Evolutionary conservation across 1,140 invertebrate species (phyloP).

Genomic region (Solenopsis invicta): DNA sequence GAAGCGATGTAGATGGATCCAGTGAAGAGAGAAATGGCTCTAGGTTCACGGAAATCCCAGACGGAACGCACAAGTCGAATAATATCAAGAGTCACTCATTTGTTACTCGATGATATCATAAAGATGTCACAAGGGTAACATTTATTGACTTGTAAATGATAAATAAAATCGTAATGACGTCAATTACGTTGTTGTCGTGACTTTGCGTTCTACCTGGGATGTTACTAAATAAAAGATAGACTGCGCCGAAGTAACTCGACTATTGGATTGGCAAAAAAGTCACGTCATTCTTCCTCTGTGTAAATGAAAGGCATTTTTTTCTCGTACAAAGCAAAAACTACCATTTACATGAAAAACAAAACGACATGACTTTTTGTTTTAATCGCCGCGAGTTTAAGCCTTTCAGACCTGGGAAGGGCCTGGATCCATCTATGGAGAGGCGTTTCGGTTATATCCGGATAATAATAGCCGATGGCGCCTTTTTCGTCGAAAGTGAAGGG

Average conservation of each 20-base stretch:
- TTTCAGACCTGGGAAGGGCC: background rate
- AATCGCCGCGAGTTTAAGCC: background rate
- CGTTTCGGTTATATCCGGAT: background rate
- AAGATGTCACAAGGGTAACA: too few species aligned
- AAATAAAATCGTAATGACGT: too few species aligned
- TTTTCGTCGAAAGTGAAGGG: background rate
- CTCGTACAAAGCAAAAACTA: too few species aligned
- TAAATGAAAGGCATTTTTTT: too few species aligned
- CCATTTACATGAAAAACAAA: too few species aligned
- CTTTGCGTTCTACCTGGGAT: background rate
- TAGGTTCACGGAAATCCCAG: background rate
- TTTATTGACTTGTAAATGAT: too few species aligned
- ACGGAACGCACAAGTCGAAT: too few species aligned
- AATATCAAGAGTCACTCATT: too few species aligned
- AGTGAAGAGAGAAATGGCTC: background rate
- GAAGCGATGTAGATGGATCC: background rate
- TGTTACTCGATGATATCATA: too few species aligned
- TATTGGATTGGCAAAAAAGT: too few species aligned
- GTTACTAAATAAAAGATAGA: constrained; percentile 18
- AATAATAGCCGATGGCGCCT: constrained; percentile 4
- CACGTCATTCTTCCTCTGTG: too few species aligned
- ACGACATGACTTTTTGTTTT: background rate
- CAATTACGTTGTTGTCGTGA: too few species aligned
- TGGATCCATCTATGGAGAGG: constrained; percentile 1
- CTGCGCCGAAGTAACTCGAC: background rate